These are phyloP conservation scores for Ichneumoninae sp. DNA, from an alignment of 2,888 invertebrate species.

Conservation along the genomic window DNA sequence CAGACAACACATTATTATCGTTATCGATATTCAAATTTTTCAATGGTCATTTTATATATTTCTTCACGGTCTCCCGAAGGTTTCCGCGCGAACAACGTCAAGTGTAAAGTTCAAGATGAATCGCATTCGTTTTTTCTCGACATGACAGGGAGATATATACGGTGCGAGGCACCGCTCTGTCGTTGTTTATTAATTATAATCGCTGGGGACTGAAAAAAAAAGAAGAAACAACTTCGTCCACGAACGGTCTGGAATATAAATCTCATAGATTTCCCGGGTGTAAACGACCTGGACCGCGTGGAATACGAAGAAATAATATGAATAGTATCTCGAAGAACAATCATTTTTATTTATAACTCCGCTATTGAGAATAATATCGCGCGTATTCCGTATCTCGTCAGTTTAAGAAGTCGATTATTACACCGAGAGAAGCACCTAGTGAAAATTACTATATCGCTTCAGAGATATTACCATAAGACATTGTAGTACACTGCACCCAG, in stretches of 20 bases:
- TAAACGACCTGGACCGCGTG: not conserved
- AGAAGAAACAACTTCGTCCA: not conserved
- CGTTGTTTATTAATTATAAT: conserved; percentile 59
- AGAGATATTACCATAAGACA: too few relatives aligned
- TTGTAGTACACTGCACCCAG: too few relatives aligned
- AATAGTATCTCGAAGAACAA: conserved; percentile 22
- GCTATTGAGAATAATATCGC: conserved; percentile 39
- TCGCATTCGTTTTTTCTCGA: conserved; percentile 9
- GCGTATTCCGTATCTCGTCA: conserved; percentile 13
- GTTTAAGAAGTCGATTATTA: conserved; percentile 4
- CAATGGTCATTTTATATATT: not conserved
- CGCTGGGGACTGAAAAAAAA: not conserved
- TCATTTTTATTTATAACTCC: conserved; percentile 69
- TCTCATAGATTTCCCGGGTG: not conserved
- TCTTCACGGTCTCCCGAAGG: not conserved
- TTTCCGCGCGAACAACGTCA: conserved; percentile 13
- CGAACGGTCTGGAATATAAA: not conserved
- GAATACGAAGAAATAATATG: conserved; percentile 20
- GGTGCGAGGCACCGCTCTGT: not conserved
- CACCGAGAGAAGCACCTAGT: not conserved
- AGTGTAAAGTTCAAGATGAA: conserved; percentile 57
- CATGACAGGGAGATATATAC: conserved; percentile 28
- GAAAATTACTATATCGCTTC: too few relatives aligned
- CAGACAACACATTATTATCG: not conserved
- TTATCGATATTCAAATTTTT: not conserved